Base-by-base conservation (phyloP, 2,113 vertebrate species). In the Arenaria interpres region DNA sequence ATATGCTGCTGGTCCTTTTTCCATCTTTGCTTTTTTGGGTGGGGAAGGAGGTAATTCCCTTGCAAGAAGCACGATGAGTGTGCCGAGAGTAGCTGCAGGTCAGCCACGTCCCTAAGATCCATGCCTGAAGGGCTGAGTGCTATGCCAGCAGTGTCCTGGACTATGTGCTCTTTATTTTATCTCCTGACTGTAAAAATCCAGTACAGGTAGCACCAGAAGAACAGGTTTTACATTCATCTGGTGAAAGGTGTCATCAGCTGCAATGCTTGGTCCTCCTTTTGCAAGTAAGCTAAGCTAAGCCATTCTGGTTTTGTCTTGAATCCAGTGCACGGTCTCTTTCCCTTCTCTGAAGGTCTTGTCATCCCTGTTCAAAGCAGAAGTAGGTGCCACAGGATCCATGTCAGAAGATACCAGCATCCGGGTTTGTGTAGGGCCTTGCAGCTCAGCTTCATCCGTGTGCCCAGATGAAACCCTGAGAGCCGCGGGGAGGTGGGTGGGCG, bases 371-470 rank as follows among this genome's bases (percentile, higher is more conserved):
- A 30, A 85, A 9, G 56, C 51, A 41, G 37, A 23, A 28, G n/a
- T 39, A 41, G 68, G 16, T 71, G 24, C 60, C 3, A 3, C 51
- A 45, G 74, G 60, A 39, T 57, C 50, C 5, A 3, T 45, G 59
- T 56, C 74, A 57, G n/a, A n/a, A 50, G 60, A 48, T 13, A 33
- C 45, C 63, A 68, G 24, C 35, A 16, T 37, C 53, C 53, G 24
- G 0, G 0, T 37, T 32, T 39, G 43, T 25, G 39, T 11, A n/a
- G 63, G 30, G 30, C 41, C 35, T 56, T 67, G 51, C 51, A 48
- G 27, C 37, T 64, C 32, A 35, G 27, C 45, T 53, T 66, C 30
- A 10, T 25, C 28, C 0, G 0, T 62, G 48, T 84, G 67, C 39
- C 43, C 1, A 2, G 43, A 23, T 45, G 54, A 2, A 2, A 6